These are phyloP conservation scores for Sylvicola cinctus DNA, from an alignment of 2,888 invertebrate species.

Conservation along the genomic window DNA sequence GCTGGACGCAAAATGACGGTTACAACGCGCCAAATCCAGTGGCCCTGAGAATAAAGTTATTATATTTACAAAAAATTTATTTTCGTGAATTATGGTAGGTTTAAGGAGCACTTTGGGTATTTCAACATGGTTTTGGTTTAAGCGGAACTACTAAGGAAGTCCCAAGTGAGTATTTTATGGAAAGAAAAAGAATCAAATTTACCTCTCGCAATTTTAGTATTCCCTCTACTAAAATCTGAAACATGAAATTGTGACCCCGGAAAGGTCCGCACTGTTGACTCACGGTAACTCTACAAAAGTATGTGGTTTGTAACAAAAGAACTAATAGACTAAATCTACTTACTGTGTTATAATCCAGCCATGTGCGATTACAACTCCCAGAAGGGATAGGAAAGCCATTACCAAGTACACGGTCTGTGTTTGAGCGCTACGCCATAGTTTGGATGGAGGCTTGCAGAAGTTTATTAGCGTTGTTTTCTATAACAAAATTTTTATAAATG, in stretches of 20 bases:
- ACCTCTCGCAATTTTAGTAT: constrained; percentile 28
- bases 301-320: constrained; percentile 3
- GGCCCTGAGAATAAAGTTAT: constrained; percentile 12
- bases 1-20: constrained; percentile 35
- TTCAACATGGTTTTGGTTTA: too few species aligned
- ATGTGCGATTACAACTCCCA: constrained; percentile 34
- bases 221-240: constrained; percentile 33
- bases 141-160: too few species aligned
- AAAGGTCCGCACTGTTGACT: constrained; percentile 42
- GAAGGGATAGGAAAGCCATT: constrained; percentile 40
- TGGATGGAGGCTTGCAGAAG: constrained; percentile 45
- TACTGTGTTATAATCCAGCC: constrained; percentile 46
- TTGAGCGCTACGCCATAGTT: constrained; percentile 38
- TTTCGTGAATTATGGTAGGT: too few species aligned
- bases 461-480: constrained; percentile 15
- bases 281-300: constrained; percentile 28
- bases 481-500: neutral
- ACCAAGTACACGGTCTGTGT: constrained; percentile 55
- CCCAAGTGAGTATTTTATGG: too few species aligned
- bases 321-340: constrained; percentile 10
- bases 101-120: too few species aligned
- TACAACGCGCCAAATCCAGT: constrained; percentile 26
- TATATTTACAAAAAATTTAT: neutral
- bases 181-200: too few species aligned
- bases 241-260: constrained; percentile 30